Base-by-base conservation (phyloP, 1,140 invertebrate species). In the Megalonaias nervosa region DNA sequence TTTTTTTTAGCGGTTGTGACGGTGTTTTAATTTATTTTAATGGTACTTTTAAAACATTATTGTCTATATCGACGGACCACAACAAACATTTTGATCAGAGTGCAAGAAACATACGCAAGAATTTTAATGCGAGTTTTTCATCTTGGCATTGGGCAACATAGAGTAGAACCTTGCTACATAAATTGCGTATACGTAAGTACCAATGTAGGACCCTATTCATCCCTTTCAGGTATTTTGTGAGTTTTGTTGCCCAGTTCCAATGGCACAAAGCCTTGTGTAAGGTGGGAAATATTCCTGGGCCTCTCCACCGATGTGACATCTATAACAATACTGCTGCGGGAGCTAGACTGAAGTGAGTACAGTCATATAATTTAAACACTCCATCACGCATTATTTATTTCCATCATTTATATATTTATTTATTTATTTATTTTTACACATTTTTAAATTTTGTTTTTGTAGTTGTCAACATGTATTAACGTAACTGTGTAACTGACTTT, bases 231-330 rank as follows among this genome's bases (percentile, higher is more conserved):
- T 89, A 87, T 65, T 84, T 88, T 70, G 74, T 87, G 57, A 95
- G 95, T 80, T 96, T 94, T 1, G 93, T 98, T 9, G 92, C 97
- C 6, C 96, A 97, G 89, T 98, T 98, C 92, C 96, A 98, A 90
- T 93, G 98, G 19, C 96, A 97, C 89, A 92, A 95, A 59, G 92
- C 95, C 3, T 89, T 98, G 71, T 98, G 97, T 85, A 92, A 93
- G 65, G 93, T 94, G 0, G 94, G 96, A 0, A 94, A 94, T 2
- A 94, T 97, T 87, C 89, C 87, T 0, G 93, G 93, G 71, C 94
- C 94, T 0, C 89, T 98, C 14, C 95, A 97, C 90, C 95, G 95
- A 86, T 98, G 97, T 90, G 96, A 98, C 89, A 95, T 98, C 82
- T 96, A 95, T 85, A 92, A 94, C 81, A 96, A 94, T 71, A 93